Evolutionary conservation across 92 coral and sea anemone species (phyloP).

Genomic region (Galaxea fascicularis): DNA sequence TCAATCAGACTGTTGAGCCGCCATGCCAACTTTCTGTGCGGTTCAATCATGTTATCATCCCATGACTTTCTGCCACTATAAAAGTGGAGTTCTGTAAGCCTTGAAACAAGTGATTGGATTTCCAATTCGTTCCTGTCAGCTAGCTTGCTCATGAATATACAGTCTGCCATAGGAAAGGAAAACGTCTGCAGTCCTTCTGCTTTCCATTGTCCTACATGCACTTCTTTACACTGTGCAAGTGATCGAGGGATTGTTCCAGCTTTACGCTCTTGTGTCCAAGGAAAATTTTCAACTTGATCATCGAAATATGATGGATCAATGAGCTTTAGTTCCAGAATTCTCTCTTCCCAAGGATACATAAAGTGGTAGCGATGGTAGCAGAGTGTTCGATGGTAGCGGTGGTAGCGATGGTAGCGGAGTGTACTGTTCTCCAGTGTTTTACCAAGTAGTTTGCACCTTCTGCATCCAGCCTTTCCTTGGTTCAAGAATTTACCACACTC

Average conservation of each 20-base stretch:
- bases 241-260: conserved; percentile 56
- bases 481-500: conserved; percentile 63
- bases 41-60: conserved; percentile 49
- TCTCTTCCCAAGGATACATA: conserved; percentile 69
- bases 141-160: conserved; percentile 37
- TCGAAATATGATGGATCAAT: conserved; percentile 55
- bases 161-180: conserved; percentile 68
- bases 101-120: conserved; percentile 42
- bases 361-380: conserved; percentile 72
- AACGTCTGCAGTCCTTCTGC: conserved; percentile 72
- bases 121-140: conserved; percentile 26
- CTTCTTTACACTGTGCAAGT: conserved; percentile 48
- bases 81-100: conserved; percentile 66
- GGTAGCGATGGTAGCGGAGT: conserved; percentile 71
- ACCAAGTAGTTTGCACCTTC: conserved; percentile 68
- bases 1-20: conserved; percentile 46
- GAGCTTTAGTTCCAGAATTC: conserved; percentile 59
- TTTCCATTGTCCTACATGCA: conserved; percentile 64
- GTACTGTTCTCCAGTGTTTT: conserved; percentile 34
- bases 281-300: conserved; percentile 42
- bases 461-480: conserved; percentile 73
- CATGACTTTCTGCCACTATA: conserved; percentile 62
- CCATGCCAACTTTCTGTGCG: conserved; percentile 48
- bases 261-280: conserved; percentile 62
- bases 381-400: conserved; percentile 60